phyloP scores from a whole-genome alignment of 2,113 vertebrate species.

The Pipra filicauda region DNA sequence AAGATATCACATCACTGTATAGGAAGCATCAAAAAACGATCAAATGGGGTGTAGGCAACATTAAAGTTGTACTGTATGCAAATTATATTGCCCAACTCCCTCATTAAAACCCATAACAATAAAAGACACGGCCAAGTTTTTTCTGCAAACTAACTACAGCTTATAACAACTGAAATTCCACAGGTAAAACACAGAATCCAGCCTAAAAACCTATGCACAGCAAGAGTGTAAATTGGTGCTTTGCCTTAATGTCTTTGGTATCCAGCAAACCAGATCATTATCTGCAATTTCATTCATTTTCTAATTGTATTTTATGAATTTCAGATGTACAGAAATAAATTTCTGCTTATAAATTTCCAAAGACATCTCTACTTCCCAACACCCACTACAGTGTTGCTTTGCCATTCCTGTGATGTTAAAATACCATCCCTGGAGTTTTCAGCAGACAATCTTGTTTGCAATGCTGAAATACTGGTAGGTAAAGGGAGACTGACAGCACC shows the following conservation, averaged over 20 bases:
- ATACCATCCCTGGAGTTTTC: neutral
- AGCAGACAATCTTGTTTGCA: neutral
- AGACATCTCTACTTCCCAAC: neutral
- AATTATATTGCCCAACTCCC: neutral
- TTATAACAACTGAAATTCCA: neutral
- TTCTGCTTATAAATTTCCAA: neutral
- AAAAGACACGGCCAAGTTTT: neutral
- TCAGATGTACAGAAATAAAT: neutral
- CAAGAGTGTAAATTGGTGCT: neutral
- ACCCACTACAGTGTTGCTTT: neutral
- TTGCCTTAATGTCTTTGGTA: neutral
- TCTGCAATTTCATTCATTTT: neutral
- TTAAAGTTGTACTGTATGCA: neutral
- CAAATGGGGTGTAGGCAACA: rapidly evolving
- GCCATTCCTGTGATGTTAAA: neutral
- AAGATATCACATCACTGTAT: neutral
- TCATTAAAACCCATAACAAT: neutral
- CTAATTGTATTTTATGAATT: neutral
- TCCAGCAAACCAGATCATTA: neutral
- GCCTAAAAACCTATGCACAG: neutral
- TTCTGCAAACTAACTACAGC: neutral
- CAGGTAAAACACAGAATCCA: neutral
- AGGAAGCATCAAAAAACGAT: neutral
- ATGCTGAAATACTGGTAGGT: neutral
- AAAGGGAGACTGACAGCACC: neutral